Percentiles rank a stretch among this genome's conserved stretches.
Evolutionary conservation across 2,797 vertebrate genomes (phyloP).

Genomic region (Heliangelus exortis): DNA sequence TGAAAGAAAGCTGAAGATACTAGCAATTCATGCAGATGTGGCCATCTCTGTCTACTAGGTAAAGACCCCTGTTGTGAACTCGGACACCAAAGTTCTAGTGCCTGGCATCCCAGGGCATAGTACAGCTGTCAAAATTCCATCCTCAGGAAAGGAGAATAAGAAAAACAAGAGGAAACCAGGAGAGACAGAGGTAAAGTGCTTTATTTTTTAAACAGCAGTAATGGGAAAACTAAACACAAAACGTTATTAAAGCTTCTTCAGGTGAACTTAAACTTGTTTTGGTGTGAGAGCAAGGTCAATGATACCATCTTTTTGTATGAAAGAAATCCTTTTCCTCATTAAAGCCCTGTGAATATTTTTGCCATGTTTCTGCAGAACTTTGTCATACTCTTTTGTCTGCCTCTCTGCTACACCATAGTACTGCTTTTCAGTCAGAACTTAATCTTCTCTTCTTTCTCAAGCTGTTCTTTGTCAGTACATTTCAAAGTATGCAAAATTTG

Average conservation of each 20-base stretch:
- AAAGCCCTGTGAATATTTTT: neutral
- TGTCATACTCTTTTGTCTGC: neutral
- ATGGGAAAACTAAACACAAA: neutral
- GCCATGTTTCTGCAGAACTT: neutral
- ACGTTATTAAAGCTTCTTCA: accelerated
- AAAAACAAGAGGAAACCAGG: constrained; percentile 88
- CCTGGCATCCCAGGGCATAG: constrained; percentile 94
- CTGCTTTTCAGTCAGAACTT: neutral
- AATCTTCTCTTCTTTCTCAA: neutral
- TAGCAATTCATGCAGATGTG: neutral
- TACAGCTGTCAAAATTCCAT: constrained; percentile 78
- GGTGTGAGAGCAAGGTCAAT: neutral
- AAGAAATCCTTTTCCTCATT: neutral
- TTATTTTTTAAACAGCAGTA: neutral
- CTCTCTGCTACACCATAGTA: neutral
- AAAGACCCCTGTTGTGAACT: constrained; percentile 89
- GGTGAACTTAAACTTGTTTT: neutral
- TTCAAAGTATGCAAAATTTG: neutral
- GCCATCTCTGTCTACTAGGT: constrained; percentile 77
- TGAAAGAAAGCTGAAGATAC: neutral
- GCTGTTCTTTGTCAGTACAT: neutral
- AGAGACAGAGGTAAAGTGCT: constrained; percentile 83
- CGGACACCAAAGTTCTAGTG: constrained; percentile 87
- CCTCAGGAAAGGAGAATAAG: constrained; percentile 76
- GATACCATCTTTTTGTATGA: neutral